Evolutionary conservation across 1,140 invertebrate species (phyloP), one percentile per base, ranked within the genome.

Genomic region (Apis florea): DNA sequence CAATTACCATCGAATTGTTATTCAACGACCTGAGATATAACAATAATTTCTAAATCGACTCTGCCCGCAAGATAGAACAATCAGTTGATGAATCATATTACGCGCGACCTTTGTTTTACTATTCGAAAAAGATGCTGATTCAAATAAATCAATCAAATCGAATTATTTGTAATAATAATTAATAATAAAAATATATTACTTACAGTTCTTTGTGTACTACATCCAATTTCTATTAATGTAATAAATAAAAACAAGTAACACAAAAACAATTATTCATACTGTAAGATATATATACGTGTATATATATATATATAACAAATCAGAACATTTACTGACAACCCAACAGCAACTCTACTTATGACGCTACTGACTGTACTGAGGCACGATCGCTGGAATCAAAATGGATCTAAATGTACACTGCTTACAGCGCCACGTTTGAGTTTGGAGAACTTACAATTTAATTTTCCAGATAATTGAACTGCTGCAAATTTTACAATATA

Each of bases 81-180:
- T 86, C 83, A 40, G 13, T 53, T 17, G 83, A 86, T 86, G 85
- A 86, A 83, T 86, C 85, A 86, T 31, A 47, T 26, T 53, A 74
- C 61, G 15, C 51, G 54, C 64, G 77, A 53, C 70, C 73, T 71
- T 77, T 76, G 59, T 54, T 77, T 61, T 78, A 51, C 26, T 5
- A 49, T 61, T 58, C n/a, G 21, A 21, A 77, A 70, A 26, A 49
- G 17, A 69, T 56, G 61, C 47, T 69, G 56, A 69, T 70, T 19
- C 56, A 66, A 59, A 56, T 49, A 56, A 63, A 64, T 31, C 24
- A 21, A 64, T 24, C n/a, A 11, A 71, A 40, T 71, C 8, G 11
- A 11, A 24, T 61, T 40, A n/a, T 51, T 31, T 8, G 13, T 10
- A 31, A 17, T 26, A 49, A 49, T 15, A 17, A 13, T 15, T n/a